These are phyloP conservation scores for Selenia dentaria DNA, from an alignment of 2,888 invertebrate species.

Conservation along the genomic window DNA sequence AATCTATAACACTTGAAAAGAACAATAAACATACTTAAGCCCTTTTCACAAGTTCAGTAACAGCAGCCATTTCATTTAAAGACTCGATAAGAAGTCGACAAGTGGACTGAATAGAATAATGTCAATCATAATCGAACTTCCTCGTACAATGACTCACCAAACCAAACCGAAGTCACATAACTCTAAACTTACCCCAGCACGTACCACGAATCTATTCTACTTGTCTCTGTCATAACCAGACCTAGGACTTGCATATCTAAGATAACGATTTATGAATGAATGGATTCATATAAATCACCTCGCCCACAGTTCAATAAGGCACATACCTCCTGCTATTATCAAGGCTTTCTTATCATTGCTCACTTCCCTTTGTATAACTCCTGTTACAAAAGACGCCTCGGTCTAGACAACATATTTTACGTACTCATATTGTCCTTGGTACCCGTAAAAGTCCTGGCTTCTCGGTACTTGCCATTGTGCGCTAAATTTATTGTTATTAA, in stretches of 20 bases:
- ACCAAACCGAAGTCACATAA: too few relatives aligned
- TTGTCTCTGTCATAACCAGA: slow-evolving; percentile 22
- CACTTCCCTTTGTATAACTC: slow-evolving; percentile 13
- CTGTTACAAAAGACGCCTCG: slow-evolving; percentile 1
- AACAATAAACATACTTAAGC: too few relatives aligned
- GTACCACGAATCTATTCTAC: slow-evolving; percentile 18
- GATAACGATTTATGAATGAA: slow-evolving; percentile 24
- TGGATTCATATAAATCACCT: slow-evolving; percentile 20
- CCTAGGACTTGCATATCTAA: slow-evolving; percentile 17
- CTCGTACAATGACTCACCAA: too few relatives aligned
- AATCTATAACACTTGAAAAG: too few relatives aligned
- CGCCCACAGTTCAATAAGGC: slow-evolving; percentile 21
- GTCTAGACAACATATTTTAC: slow-evolving; percentile 36
- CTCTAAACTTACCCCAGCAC: slow-evolving; percentile 3
- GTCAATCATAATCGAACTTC: too few relatives aligned
- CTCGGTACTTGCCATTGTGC: slow-evolving; percentile 27
- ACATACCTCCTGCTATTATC: slow-evolving; percentile 4
- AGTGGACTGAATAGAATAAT: too few relatives aligned
- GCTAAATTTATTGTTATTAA: slow-evolving; percentile 34
- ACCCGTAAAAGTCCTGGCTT: slow-evolving; percentile 28
- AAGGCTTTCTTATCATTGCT: slow-evolving; percentile 6
- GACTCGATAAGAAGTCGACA: too few relatives aligned
- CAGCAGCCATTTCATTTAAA: too few relatives aligned
- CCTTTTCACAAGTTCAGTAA: too few relatives aligned
- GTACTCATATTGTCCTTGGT: slow-evolving; percentile 28